These are phyloP conservation scores for Drosophila eohydei DNA, from an alignment of 2,888 invertebrate species.

Conservation along the genomic window DNA sequence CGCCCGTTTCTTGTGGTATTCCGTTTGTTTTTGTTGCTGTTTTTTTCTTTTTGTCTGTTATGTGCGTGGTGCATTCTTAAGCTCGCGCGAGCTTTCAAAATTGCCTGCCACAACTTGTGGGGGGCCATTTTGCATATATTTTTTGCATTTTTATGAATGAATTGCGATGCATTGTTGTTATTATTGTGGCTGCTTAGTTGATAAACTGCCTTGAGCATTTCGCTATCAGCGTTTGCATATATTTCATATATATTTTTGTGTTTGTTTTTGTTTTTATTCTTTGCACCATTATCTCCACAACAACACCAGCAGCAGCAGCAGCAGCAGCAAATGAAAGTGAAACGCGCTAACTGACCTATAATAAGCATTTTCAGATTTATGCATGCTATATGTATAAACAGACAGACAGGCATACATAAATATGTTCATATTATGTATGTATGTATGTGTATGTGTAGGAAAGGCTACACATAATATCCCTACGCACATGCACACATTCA, in stretches of 20 bases:
- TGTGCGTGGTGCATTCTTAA: slow-evolving; percentile 38
- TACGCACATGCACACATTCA: not conserved
- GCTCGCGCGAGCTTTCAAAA: slow-evolving; percentile 17
- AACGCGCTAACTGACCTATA: slow-evolving; percentile 77
- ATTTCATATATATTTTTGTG: slow-evolving; percentile 2
- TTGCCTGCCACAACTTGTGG: slow-evolving; percentile 17
- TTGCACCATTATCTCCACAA: slow-evolving; percentile 39
- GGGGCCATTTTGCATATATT: slow-evolving; percentile 34
- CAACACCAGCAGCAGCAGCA: slow-evolving; percentile 23
- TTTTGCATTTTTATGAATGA: slow-evolving; percentile 68
- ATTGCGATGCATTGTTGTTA: slow-evolving; percentile 43
- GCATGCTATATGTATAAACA: slow-evolving; percentile 10
- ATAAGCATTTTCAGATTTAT: slow-evolving; percentile 66
- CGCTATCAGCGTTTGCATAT: slow-evolving; percentile 32
- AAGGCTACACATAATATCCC: not conserved
- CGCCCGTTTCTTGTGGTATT: slow-evolving; percentile 28
- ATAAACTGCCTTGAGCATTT: slow-evolving; percentile 67
- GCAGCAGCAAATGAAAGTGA: slow-evolving; percentile 61
- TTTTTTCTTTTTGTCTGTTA: not conserved
- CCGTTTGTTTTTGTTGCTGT: slow-evolving; percentile 24
- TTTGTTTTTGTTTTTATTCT: slow-evolving; percentile 42
- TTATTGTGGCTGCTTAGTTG: slow-evolving; percentile 51
- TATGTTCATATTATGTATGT: not conserved
- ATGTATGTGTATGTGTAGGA: not conserved
- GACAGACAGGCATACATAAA: slow-evolving; percentile 1